Evolutionary conservation across 1,140 invertebrate genomes (phyloP).

Genomic region (Eulimnadia texana): DNA sequence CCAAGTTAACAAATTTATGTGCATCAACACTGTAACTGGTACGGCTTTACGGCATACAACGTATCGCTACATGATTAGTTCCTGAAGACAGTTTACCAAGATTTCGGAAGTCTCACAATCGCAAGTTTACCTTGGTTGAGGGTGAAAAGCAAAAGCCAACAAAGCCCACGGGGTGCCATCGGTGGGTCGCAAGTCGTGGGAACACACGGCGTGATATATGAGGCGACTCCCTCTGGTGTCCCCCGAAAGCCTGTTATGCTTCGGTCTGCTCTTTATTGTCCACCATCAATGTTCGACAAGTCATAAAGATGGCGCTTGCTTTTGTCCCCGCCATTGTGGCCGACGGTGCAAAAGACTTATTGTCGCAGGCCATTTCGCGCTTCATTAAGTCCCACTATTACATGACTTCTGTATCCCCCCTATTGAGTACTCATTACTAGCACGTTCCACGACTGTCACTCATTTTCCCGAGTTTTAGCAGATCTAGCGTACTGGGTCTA

Average conservation of each 20-base stretch:
- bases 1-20: too few relatives aligned
- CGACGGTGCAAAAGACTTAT: neutral
- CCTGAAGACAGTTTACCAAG: too few relatives aligned
- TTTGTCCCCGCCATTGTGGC: neutral
- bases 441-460: too few relatives aligned
- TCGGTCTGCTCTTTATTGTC: neutral
- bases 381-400: neutral
- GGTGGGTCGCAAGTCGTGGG: conserved; percentile 4
- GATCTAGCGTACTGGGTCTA: too few relatives aligned
- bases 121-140: conserved; percentile 1
- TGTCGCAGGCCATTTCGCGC: neutral
- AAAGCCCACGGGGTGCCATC: conserved; percentile 6
- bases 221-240: neutral
- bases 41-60: too few relatives aligned
- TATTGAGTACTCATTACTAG: neutral
- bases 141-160: conserved; percentile 1
- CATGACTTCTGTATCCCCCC: neutral
- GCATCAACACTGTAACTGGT: too few relatives aligned
- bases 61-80: too few relatives aligned
- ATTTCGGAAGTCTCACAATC: neutral
- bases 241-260: neutral
- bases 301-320: neutral
- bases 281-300: conserved; percentile 10
- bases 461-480: too few relatives aligned
- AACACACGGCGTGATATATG: conserved; percentile 11